Base-by-base conservation (phyloP, 2,113 vertebrate species). In the Trematomus loennbergii region DNA sequence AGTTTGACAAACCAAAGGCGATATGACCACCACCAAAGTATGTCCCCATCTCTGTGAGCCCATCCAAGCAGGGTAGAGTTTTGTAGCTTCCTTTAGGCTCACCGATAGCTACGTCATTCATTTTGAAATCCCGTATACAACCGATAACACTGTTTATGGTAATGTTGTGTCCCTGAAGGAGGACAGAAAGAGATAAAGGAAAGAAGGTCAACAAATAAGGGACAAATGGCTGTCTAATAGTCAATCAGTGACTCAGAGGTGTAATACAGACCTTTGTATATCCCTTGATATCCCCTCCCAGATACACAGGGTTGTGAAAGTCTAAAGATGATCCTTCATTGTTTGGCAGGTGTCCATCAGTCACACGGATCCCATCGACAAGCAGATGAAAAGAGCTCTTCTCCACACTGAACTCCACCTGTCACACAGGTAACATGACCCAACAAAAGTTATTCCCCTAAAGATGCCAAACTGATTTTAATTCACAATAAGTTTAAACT, bases 21-120 rank as follows among this genome's bases (percentile, higher is more conserved):
- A 96, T 43, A 25, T 96, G 93, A 54, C 96, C 96, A 16, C 96
- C 96, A 72, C 94, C 95, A 84, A 98, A 98, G 87, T 95, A 96
- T 17, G 94, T 85, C 75, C 97, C 97, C 0, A 52, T 87, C 73
- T 95, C 95, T 69, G 87, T 81, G 64, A 86, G 81, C 45, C 83
- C 86, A 22, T 93, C 88, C 12, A 92, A 81, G 84, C 97, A 98
- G 3, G 96, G 95, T 45, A 90, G 89, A 5, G 94, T 64, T 0
- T 93, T 94, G 7, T 83, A 78, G 54, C 90, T 96, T 12, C 72
- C 81, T 16, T 91, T 88, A 17, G 94, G 93, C 22, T 79, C 76
- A 20, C 73, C 88, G 57, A 96, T 60, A 49, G 73, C 75, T 15
- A 90, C 90, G 20, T 94, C 87, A n/a, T 96, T 94, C 87, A 97